phyloP scores from a whole-genome alignment of 2,888 invertebrate genomes.

The Cantharis nigra region DNA sequence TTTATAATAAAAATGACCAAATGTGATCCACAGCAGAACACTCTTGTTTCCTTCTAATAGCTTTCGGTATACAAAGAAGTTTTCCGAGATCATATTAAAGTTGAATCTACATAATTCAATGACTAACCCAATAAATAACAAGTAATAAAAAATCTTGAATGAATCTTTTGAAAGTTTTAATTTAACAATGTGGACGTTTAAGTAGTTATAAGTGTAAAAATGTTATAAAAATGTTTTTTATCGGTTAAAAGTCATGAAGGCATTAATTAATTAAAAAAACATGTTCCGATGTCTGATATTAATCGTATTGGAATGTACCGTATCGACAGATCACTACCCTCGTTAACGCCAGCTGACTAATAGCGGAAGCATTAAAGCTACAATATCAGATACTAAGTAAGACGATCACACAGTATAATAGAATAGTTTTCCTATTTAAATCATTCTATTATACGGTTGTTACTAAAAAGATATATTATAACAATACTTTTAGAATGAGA shows the following conservation, averaged over 20 bases:
- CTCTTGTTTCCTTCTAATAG: not conserved
- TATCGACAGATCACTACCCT: slow-evolving; percentile 55
- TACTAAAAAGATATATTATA: slow-evolving; percentile 1
- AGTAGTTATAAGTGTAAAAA: not conserved
- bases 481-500: not conserved
- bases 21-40: not conserved
- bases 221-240: slow-evolving; percentile 27
- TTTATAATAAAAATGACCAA: too few species aligned
- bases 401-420: slow-evolving; percentile 52
- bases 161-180: not conserved
- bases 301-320: slow-evolving; percentile 26
- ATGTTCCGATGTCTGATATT: slow-evolving; percentile 3
- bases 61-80: not conserved
- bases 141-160: not conserved
- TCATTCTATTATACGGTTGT: slow-evolving; percentile 35
- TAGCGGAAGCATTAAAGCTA: slow-evolving; percentile 56
- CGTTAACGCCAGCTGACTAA: slow-evolving; percentile 57
- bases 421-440: slow-evolving; percentile 51
- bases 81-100: not conserved
- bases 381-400: slow-evolving; percentile 52
- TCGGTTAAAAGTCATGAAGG: not conserved
- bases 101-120: not conserved
- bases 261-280: not conserved
- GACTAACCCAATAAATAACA: not conserved
- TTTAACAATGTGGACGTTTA: not conserved